A percentile compares a stretch with the other conserved stretches of the same genome.
Conservation (phyloP, 2,113 vertebrate genomes). For the Ciconia maguari region DNA sequence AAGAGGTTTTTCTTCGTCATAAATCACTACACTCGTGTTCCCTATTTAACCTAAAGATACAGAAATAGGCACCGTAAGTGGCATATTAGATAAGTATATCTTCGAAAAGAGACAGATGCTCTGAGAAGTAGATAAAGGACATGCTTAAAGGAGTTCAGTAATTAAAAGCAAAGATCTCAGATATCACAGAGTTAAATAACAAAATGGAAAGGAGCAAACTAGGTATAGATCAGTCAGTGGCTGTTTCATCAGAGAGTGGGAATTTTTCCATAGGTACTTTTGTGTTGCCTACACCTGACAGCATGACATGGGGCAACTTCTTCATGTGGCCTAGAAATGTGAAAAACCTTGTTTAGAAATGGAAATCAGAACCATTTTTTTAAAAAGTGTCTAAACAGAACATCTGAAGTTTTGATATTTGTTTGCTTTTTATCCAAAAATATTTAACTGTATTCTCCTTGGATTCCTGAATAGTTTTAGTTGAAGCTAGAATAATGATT, state of each 20-base stretch:
- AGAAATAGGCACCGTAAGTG: background rate
- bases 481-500: background rate
- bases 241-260: background rate
- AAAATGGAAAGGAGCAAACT: background rate
- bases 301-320: background rate
- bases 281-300: background rate
- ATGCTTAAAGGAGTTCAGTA: background rate
- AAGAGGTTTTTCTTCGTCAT: background rate
- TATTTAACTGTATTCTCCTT: background rate
- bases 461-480: background rate
- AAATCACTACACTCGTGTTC: background rate
- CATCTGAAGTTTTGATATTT: background rate
- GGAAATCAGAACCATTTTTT: background rate
- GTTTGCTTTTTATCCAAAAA: background rate
- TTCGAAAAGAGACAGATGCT: background rate
- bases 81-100: background rate
- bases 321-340: background rate
- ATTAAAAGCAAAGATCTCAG: background rate
- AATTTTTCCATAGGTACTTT: background rate
- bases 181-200: background rate
- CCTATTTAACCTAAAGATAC: background rate
- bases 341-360: background rate
- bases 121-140: background rate
- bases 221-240: background rate
- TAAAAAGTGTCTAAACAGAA: background rate